Evolutionary conservation across 2,797 vertebrate species (phyloP), one percentile per base, ranked within the genome.

Genomic region (Takifugu ocellatus): DNA sequence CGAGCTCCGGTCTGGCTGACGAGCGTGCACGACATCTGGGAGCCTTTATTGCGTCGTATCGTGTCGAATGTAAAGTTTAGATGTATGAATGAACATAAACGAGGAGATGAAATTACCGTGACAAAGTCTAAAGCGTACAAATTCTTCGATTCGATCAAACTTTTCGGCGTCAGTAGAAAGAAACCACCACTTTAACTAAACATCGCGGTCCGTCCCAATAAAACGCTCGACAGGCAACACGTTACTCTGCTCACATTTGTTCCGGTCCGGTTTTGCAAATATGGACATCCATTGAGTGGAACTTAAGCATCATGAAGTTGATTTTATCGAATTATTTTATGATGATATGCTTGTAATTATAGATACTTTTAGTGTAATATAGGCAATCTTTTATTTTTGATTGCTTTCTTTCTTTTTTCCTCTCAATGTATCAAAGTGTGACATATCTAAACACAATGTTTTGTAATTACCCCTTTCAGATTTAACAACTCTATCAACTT

Each of bases 11-110:
- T 72, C 7, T 29, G 50, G 44, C 83, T 61, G 0, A 85, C 48
- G 48, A 92, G 55, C 24, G 68, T 24, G 42, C 90, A 93, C 16
- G 84, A 78, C 92, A 91, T 92, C 8, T 24, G 2, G 31, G 8
- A 33, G 31, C 8, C 31, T 33, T 10, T 33, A 9, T 9, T 33
- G 8, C 3, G 8, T 33, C 3, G 26, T 27, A 27, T 10, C 4
- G 14, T 4, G 14, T 12, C 12, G 12, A 39, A n/a, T 17, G 21
- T 9, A 9, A 46, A 46, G 44, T 46, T 9, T 46, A 8, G 12
- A 3, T 1, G 11, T 39, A 14, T 39, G 21, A 21, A 21, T 21
- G 21, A 21, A 21, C 21, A 21, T 21, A 21, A 21, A 21, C 21
- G 21, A 1, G 1, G 21, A 21, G 21, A 21, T 21, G 21, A 21